A percentile compares a stretch with the other conserved stretches of the same genome.
phyloP scores from a whole-genome alignment of 2,113 vertebrate genomes.

The Callipepla californica region DNA sequence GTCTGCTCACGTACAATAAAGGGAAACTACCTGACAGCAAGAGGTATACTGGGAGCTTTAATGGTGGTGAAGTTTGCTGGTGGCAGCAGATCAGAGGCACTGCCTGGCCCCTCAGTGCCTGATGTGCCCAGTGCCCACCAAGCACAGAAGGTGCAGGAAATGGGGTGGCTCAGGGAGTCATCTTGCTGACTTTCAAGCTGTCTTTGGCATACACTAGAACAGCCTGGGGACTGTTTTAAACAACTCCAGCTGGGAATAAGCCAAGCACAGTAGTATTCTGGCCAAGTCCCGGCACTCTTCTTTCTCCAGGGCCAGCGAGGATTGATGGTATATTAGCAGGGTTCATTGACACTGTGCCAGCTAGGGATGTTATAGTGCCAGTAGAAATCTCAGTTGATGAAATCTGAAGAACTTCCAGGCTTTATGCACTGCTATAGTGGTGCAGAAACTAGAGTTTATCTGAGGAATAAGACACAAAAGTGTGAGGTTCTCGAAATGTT shows the following conservation, averaged over 20 bases:
- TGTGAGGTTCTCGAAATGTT: neutral
- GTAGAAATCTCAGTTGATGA: conserved; percentile 60
- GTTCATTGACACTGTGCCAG: conserved; percentile 56
- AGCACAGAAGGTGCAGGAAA: conserved; percentile 29
- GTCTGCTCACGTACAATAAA: neutral
- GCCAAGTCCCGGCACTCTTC: conserved; percentile 49
- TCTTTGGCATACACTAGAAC: conserved; percentile 45
- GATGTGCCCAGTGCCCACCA: neutral
- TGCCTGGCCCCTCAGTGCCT: neutral
- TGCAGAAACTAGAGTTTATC: neutral
- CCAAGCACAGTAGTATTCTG: conserved; percentile 48
- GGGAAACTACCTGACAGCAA: rapidly evolving
- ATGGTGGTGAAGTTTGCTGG: neutral
- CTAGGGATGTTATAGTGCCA: conserved; percentile 33
- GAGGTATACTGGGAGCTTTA: neutral
- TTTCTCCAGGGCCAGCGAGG: conserved; percentile 59
- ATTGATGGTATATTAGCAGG: conserved; percentile 63
- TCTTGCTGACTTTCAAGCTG: conserved; percentile 43
- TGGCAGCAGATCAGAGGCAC: conserved; percentile 2
- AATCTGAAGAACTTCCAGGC: conserved; percentile 48
- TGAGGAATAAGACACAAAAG: conserved; percentile 30
- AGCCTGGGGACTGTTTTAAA: conserved; percentile 58
- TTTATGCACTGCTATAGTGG: neutral
- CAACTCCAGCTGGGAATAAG: conserved; percentile 61
- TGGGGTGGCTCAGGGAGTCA: neutral